Conservation (phyloP, 2,888 invertebrate genomes). For the Himalopsyche anomala region DNA sequence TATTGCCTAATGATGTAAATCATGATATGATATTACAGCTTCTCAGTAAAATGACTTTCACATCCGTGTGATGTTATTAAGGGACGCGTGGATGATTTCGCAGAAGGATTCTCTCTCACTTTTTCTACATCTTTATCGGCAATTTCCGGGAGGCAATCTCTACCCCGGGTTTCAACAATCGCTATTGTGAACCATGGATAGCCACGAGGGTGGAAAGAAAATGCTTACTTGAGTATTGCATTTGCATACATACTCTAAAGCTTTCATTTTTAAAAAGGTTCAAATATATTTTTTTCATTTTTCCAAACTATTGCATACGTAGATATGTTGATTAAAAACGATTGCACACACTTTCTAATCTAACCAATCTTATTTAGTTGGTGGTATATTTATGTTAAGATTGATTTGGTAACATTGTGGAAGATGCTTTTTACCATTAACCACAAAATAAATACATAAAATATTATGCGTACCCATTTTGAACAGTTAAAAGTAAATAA, state of each 20-base stretch:
- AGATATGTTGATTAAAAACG: no score
- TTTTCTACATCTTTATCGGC: constrained; percentile 12
- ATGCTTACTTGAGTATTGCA: constrained; percentile 23
- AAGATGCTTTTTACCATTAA: no score
- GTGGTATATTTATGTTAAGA: no score
- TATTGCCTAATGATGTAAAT: constrained; percentile 21
- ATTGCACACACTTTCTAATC: no score
- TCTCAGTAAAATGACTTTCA: constrained; percentile 22
- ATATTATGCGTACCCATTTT: no score
- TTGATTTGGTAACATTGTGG: no score
- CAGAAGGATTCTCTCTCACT: constrained; percentile 2
- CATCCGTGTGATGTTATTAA: constrained; percentile 31
- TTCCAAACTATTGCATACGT: no score
- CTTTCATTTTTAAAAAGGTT: constrained; percentile 24
- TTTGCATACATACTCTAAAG: neutral
- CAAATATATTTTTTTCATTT: constrained; percentile 6
- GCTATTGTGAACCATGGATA: neutral
- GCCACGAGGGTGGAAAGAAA: neutral
- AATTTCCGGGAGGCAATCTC: constrained; percentile 12
- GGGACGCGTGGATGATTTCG: constrained; percentile 2
- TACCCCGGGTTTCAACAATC: constrained; percentile 2
- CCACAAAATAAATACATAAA: no score
- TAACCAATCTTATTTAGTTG: no score
- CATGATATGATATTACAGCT: constrained; percentile 31
- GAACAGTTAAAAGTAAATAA: no score